Evolutionary conservation across 2,888 invertebrate species (phyloP).

Genomic region (Teleogryllus oceanicus): DNA sequence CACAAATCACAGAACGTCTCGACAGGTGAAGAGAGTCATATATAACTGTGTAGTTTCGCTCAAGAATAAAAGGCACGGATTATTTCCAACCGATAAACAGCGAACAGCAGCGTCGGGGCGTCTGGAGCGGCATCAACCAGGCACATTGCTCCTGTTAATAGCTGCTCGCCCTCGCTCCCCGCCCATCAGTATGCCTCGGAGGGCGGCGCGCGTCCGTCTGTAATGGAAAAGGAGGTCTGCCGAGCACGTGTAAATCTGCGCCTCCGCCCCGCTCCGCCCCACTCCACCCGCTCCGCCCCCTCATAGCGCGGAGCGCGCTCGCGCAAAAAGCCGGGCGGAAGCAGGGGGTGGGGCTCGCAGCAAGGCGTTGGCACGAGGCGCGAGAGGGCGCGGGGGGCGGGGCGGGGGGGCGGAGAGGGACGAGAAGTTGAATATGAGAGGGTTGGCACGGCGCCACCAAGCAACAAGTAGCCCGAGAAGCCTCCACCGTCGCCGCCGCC

Average conservation of each 20-base stretch:
- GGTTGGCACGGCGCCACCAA: not conserved
- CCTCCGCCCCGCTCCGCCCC: no score
- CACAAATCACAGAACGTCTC: no score
- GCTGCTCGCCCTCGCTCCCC: not conserved
- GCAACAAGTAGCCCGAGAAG: not conserved
- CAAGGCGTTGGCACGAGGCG: not conserved
- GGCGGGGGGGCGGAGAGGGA: not conserved
- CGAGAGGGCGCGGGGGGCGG: not conserved
- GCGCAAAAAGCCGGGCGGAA: slow-evolving; percentile 9
- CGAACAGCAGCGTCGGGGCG: no score
- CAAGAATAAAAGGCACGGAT: no score
- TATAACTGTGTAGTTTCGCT: no score
- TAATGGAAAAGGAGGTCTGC: slow-evolving; percentile 10
- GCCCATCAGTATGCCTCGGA: not conserved
- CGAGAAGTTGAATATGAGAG: not conserved
- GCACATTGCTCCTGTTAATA: no score
- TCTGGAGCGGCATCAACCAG: no score
- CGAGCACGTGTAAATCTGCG: not conserved
- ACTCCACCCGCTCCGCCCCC: no score
- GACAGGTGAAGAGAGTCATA: no score
- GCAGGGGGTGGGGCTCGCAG: not conserved
- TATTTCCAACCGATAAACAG: no score
- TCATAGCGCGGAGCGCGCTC: not conserved
- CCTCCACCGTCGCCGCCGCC: not conserved
- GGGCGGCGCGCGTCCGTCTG: not conserved